Percentiles rank a stretch among this genome's conserved stretches.
phyloP scores from a whole-genome alignment of 2,113 vertebrate species.

The Hyperoodon ampullatus region DNA sequence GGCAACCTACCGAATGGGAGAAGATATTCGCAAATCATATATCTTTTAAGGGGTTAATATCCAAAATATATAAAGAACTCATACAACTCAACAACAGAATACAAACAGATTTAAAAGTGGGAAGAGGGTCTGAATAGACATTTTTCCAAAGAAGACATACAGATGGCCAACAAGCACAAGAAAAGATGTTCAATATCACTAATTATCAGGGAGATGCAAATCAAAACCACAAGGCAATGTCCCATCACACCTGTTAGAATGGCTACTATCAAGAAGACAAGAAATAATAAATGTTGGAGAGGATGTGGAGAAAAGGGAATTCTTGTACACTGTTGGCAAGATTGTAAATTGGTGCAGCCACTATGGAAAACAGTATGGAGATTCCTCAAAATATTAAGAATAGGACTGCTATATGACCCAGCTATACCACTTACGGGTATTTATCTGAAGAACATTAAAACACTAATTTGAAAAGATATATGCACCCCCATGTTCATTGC shows the following conservation, averaged over 20 bases:
- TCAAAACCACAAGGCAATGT: neutral
- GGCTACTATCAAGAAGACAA: neutral
- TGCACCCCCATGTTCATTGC: neutral
- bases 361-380: neutral
- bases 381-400: neutral
- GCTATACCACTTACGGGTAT: neutral
- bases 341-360: neutral
- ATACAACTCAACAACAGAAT: neutral
- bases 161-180: neutral
- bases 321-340: neutral
- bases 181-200: neutral
- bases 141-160: neutral
- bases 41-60: neutral
- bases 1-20: neutral
- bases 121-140: neutral
- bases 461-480: neutral
- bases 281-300: neutral
- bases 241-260: neutral
- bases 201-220: neutral
- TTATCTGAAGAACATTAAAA: neutral
- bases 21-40: neutral
- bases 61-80: neutral
- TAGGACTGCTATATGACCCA: neutral
- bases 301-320: neutral
- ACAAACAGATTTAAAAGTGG: neutral